Conservation (phyloP, 2,797 vertebrate species). For the Zalophus californianus region DNA sequence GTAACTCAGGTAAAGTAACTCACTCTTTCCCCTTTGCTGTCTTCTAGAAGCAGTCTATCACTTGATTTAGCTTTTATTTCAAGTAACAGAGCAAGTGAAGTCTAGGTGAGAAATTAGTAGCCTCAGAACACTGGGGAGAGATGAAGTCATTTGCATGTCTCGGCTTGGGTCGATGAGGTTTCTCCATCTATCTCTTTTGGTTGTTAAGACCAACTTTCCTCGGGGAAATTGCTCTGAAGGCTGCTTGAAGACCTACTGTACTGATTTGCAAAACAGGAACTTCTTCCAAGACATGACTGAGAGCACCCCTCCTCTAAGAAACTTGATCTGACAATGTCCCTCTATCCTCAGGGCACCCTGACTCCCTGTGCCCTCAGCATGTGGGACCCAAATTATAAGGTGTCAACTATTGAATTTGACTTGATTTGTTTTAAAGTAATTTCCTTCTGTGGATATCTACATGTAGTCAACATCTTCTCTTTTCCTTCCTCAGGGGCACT, state of each 20-base stretch:
- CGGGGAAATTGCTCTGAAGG: neutral
- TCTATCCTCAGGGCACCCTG: neutral
- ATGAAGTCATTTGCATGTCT: constrained; percentile 70
- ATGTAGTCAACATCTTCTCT: neutral
- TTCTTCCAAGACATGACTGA: neutral
- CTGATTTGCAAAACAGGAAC: neutral
- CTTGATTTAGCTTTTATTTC: constrained; percentile 84
- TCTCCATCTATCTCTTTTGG: neutral
- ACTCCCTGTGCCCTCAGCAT: neutral
- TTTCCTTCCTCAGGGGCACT: neutral
- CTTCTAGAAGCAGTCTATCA: constrained; percentile 64
- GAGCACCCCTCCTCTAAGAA: neutral
- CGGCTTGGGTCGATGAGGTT: constrained; percentile 66
- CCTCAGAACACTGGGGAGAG: constrained; percentile 62
- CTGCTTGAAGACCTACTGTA: neutral
- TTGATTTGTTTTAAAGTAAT: constrained; percentile 23
- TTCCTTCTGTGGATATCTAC: neutral
- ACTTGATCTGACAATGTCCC: neutral
- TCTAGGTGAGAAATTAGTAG: constrained; percentile 81
- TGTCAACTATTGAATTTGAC: neutral
- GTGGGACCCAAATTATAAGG: neutral
- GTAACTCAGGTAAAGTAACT: constrained; percentile 66
- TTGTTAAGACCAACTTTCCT: constrained; percentile 1
- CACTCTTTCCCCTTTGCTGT: constrained; percentile 64
- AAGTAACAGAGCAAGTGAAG: constrained; percentile 82